A percentile compares a stretch with the other conserved stretches of the same genome.
Conservation (phyloP, 2,888 invertebrate species). For the Drosophila diplacantha region DNA sequence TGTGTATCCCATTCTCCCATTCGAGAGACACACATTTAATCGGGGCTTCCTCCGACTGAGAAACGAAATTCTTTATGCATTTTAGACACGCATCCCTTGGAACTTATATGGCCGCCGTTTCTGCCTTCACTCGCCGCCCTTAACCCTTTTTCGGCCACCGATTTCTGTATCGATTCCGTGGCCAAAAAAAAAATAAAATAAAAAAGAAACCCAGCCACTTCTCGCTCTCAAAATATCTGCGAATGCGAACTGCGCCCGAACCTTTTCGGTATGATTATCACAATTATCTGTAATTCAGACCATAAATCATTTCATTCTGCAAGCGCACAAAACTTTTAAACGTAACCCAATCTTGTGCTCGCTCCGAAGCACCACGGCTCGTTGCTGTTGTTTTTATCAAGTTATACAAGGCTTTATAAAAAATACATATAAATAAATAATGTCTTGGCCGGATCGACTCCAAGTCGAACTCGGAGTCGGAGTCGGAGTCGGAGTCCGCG, state of each 20-base stretch:
- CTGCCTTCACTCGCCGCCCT: background rate
- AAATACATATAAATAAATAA: constrained; percentile 56
- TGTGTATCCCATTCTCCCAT: background rate
- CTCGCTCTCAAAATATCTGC: constrained; percentile 39
- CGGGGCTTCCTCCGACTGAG: constrained; percentile 1
- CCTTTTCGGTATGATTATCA: constrained; percentile 73
- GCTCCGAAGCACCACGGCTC: constrained; percentile 9
- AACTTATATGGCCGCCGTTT: constrained; percentile 17
- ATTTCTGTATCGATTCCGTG: constrained; percentile 63
- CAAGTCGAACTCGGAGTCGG: constrained; percentile 8
- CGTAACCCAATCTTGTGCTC: constrained; percentile 62
- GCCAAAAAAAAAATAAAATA: constrained; percentile 16
- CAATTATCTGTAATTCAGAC: constrained; percentile 76
- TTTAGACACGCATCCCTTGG: constrained; percentile 50
- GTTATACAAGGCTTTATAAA: constrained; percentile 60
- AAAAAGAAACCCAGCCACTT: constrained; percentile 6
- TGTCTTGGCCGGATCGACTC: constrained; percentile 33
- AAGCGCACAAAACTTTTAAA: constrained; percentile 56
- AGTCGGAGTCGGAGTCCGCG: constrained; percentile 1
- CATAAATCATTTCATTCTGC: constrained; percentile 75
- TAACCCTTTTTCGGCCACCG: constrained; percentile 22
- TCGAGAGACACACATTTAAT: background rate
- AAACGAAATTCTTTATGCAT: constrained; percentile 46
- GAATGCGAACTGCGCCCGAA: constrained; percentile 60
- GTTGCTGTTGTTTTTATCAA: constrained; percentile 42